Evolutionary conservation across 1,140 invertebrate genomes (phyloP).

Genomic region (Scaptomyza pallida): DNA sequence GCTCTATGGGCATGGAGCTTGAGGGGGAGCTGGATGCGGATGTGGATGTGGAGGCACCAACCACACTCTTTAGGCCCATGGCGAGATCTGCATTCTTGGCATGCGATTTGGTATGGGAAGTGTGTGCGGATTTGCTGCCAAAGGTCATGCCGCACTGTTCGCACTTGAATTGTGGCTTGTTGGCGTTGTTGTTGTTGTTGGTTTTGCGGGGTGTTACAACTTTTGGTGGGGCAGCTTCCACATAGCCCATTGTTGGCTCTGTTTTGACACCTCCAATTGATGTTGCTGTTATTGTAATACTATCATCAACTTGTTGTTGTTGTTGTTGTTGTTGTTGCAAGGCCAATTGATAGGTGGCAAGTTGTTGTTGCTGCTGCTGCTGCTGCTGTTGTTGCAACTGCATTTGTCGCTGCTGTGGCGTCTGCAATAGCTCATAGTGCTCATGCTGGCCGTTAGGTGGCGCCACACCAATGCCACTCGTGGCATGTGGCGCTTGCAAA

Average conservation of each 20-base stretch:
- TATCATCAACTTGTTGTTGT: slow-evolving; percentile 65
- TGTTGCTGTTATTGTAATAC: slow-evolving; percentile 57
- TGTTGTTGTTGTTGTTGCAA: slow-evolving; percentile 61
- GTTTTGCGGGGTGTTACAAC: slow-evolving; percentile 49
- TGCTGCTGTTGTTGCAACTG: slow-evolving; percentile 61
- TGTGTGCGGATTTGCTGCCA: slow-evolving; percentile 86
- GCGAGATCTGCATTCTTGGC: slow-evolving; percentile 70
- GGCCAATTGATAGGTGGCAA: slow-evolving; percentile 54
- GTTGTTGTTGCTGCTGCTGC: slow-evolving; percentile 45
- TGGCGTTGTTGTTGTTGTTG: slow-evolving; percentile 55
- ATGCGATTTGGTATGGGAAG: slow-evolving; percentile 86
- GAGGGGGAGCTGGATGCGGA: slow-evolving; percentile 2
- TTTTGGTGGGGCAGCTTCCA: slow-evolving; percentile 19
- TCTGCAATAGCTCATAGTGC: slow-evolving; percentile 68
- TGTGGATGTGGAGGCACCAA: background rate
- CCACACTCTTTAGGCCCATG: slow-evolving; percentile 11
- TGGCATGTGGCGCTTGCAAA: slow-evolving; percentile 52
- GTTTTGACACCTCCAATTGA: slow-evolving; percentile 51
- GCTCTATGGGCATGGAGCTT: slow-evolving; percentile 48
- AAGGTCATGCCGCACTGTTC: slow-evolving; percentile 86
- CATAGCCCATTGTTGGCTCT: slow-evolving; percentile 34
- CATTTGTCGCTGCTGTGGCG: slow-evolving; percentile 65
- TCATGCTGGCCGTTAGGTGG: slow-evolving; percentile 57
- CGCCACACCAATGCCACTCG: slow-evolving; percentile 16
- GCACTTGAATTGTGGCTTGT: slow-evolving; percentile 84